phyloP scores from a whole-genome alignment of 2,888 invertebrate genomes.

The Rotaria sp. region DNA sequence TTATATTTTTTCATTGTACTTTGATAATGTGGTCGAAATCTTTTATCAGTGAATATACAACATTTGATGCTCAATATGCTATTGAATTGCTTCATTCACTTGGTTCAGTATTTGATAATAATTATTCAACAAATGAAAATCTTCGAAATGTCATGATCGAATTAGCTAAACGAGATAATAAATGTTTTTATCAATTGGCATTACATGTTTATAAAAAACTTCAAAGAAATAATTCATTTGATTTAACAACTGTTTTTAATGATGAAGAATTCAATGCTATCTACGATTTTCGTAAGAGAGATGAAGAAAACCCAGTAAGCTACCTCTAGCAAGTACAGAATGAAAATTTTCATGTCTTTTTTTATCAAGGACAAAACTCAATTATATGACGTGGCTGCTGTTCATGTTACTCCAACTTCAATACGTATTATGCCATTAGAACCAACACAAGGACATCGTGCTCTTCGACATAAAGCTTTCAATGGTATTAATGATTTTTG shows the following conservation, averaged over 20 bases:
- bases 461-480: neutral
- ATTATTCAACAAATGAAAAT: neutral
- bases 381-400: neutral
- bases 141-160: neutral
- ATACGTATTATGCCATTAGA: neutral
- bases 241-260: neutral
- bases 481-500: neutral
- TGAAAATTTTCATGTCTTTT: too few species aligned
- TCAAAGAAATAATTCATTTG: neutral
- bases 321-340: too few species aligned
- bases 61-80: neutral
- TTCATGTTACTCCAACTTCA: neutral
- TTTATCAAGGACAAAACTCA: neutral
- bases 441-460: neutral
- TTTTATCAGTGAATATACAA: too few species aligned
- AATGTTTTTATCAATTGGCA: neutral
- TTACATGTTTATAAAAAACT: neutral
- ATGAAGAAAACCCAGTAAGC: too few species aligned
- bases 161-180: neutral
- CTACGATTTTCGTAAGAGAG: too few species aligned
- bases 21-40: too few species aligned
- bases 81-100: neutral
- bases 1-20: too few species aligned
- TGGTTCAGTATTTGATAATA: neutral
- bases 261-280: neutral